Evolutionary conservation across 2,888 invertebrate genomes (phyloP), one percentile per base, ranked within the genome.

Genomic region (Morinoia aosen): DNA sequence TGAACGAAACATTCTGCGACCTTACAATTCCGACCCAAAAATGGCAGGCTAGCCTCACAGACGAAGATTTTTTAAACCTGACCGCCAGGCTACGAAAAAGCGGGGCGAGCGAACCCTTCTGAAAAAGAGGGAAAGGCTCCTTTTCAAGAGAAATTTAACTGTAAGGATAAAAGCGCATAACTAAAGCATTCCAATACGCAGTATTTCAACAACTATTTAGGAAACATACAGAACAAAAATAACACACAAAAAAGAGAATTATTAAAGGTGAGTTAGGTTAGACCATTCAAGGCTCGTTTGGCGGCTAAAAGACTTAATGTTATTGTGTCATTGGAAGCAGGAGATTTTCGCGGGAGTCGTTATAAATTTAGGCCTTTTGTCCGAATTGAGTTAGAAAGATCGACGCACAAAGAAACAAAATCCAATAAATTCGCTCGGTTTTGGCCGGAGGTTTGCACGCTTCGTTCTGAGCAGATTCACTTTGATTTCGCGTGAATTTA

Each of bases 1-100:
- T 93, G 93, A 93, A 57, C 93, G 93, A 93, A 93, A 93, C 93
- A 93, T 93, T 93, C 93, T 57, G 93, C 57, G 57, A 14, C 57
- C 33, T 39, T 48, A 93, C 93, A 93, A 93, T 93, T 40, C 90
- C 40, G 48, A 7, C 90, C 90, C 7, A 48, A 90, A 90, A 90
- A 90, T 40, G 14, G 48, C 11, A 33, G 40, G 0, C 40, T 12
- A 10, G 14, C 16, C 40, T 39, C 40, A 40, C 40, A 40, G 48
- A 90, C 90, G 90, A 90, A 90, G 90, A 88, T 90, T 90, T 90
- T 90, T 90, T 40, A 19, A 90, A 48, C 90, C 39, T 33, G 39
- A 90, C 90, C 16, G 40, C n/a, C 48, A 16, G 7, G 48, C 40
- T 33, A 10, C n/a, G 40, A 90, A 90, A 90, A 40, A 19, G 14